A percentile compares a stretch with the other conserved stretches of the same genome.
Evolutionary conservation across 2,888 invertebrate genomes (phyloP).

Genomic region (Creontiades dilutus): DNA sequence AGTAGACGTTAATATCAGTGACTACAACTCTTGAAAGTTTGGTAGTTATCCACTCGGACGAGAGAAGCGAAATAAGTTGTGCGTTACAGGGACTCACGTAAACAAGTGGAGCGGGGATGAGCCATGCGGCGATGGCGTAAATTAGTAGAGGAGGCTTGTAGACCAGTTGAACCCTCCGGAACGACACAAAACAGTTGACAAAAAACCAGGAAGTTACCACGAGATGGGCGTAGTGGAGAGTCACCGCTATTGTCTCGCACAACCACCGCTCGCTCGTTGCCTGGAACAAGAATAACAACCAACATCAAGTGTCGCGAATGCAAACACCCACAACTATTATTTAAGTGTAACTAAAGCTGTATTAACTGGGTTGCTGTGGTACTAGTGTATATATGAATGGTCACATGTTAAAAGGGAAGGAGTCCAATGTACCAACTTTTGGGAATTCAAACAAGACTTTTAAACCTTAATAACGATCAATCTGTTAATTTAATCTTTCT

Average conservation of each 20-base stretch:
- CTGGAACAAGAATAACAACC: conserved; percentile 78
- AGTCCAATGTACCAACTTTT: too few species aligned
- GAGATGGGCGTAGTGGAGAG: conserved; percentile 85
- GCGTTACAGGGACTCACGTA: conserved; percentile 81
- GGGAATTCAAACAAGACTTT: too few species aligned
- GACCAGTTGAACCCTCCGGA: conserved; percentile 81
- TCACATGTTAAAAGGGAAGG: too few species aligned
- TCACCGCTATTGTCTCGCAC: conserved; percentile 84
- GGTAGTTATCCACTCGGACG: not conserved
- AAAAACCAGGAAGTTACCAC: conserved; percentile 86
- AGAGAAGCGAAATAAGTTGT: not conserved
- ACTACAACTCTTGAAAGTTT: too few species aligned
- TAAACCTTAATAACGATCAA: too few species aligned
- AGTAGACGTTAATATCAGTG: too few species aligned
- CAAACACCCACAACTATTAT: too few species aligned
- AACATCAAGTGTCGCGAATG: too few species aligned
- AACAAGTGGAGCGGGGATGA: conserved; percentile 83
- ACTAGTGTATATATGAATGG: too few species aligned
- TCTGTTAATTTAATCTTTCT: too few species aligned
- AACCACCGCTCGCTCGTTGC: conserved; percentile 83
- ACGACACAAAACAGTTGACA: conserved; percentile 83
- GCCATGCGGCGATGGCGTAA: conserved; percentile 83
- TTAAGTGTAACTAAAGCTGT: too few species aligned
- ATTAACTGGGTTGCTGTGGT: too few species aligned
- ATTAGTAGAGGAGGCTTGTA: conserved; percentile 79